Conservation (phyloP, 2,888 invertebrate species). For the Crossocerus cetratus region DNA sequence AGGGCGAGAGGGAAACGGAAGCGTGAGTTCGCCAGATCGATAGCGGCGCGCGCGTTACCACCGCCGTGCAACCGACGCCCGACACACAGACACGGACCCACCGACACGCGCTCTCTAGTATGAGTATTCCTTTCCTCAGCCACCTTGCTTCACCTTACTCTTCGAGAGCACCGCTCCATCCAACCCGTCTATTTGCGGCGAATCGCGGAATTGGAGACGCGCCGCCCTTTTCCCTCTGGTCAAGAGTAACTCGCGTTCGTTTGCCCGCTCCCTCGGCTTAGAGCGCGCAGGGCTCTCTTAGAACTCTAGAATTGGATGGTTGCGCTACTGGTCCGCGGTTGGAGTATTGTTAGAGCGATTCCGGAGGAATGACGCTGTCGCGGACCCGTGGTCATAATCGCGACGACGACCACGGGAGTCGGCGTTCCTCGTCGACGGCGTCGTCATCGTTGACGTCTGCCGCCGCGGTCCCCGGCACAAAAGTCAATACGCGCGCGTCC, state of each 20-base stretch:
- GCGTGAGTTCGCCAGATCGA: constrained; percentile 72
- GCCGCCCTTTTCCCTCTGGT: no score
- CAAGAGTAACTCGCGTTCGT: neutral
- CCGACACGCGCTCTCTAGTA: constrained; percentile 16
- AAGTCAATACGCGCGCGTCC: constrained; percentile 52
- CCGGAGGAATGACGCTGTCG: neutral
- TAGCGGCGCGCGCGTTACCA: constrained; percentile 62
- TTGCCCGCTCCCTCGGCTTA: neutral
- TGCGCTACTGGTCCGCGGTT: no score
- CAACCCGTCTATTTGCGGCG: no score
- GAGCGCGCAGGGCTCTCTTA: neutral
- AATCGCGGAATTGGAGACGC: no score
- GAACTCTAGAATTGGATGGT: neutral
- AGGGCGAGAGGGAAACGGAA: constrained; percentile 57
- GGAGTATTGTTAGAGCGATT: neutral
- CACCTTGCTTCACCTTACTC: neutral
- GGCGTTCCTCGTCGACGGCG: constrained; percentile 14
- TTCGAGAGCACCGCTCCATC: no score
- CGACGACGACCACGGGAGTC: neutral
- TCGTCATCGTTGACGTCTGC: constrained; percentile 41
- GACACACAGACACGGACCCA: constrained; percentile 27
- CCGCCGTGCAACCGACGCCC: constrained; percentile 63
- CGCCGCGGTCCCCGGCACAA: constrained; percentile 37
- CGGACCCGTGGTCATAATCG: no score
- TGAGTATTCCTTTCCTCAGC: constrained; percentile 29